phyloP scores from a whole-genome alignment of 2,888 invertebrate genomes.

The Erebia epiphron region DNA sequence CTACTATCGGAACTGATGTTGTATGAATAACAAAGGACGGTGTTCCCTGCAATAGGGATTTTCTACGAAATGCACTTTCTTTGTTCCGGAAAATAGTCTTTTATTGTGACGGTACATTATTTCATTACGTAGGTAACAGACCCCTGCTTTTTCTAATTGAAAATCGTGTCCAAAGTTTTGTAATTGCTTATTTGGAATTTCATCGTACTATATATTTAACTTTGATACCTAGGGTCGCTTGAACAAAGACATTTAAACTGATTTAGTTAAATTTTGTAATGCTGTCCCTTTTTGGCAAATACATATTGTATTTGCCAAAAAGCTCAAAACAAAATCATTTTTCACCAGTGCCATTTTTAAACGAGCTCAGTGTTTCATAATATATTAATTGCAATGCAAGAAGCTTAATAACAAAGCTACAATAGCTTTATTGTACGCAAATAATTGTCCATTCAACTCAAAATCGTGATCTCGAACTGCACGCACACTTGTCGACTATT shows the following conservation, averaged over 20 bases:
- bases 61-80: conserved; percentile 21
- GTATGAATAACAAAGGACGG: conserved; percentile 28
- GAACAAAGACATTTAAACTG: too few species aligned
- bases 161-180: neutral
- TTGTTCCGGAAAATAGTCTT: conserved; percentile 18
- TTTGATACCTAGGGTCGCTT: too few species aligned
- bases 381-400: neutral
- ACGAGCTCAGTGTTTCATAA: neutral
- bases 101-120: conserved; percentile 13
- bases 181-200: too few species aligned
- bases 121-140: conserved; percentile 14
- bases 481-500: conserved; percentile 21
- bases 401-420: conserved; percentile 9
- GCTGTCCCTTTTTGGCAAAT: too few species aligned
- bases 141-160: neutral
- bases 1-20: conserved; percentile 20
- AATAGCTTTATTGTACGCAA: conserved; percentile 18
- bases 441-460: conserved; percentile 13
- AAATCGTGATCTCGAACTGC: conserved; percentile 25
- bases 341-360: neutral
- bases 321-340: too few species aligned
- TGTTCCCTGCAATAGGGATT: conserved; percentile 9
- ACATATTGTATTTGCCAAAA: too few species aligned
- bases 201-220: too few species aligned
- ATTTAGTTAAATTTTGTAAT: too few species aligned